Conservation (phyloP, 2,113 vertebrate species). For the Datnioides undecimradiatus region DNA sequence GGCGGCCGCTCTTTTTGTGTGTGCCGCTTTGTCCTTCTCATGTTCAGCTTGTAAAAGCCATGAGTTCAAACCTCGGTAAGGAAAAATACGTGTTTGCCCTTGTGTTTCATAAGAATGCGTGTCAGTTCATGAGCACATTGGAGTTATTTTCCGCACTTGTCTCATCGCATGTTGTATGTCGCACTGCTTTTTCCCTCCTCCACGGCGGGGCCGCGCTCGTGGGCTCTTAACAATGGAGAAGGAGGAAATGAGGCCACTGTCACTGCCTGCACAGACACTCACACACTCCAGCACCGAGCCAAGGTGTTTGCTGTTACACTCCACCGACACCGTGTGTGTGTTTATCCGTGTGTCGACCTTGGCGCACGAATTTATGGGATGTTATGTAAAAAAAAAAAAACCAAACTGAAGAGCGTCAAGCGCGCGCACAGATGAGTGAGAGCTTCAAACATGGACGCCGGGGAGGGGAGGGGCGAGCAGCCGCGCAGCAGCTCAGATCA, state of each 20-base stretch:
- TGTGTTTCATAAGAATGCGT: conserved; percentile 61
- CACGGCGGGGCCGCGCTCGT: conserved; percentile 25
- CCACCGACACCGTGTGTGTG: neutral
- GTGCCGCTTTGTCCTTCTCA: conserved; percentile 69
- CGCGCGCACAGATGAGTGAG: conserved; percentile 61
- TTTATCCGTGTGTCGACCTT: conserved; percentile 52
- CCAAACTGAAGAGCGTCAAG: conserved; percentile 53
- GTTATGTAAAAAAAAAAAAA: conserved; percentile 51
- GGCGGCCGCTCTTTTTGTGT: conserved; percentile 53
- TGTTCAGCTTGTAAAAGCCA: conserved; percentile 60
- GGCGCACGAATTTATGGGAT: conserved; percentile 42
- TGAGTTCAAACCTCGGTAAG: conserved; percentile 71
- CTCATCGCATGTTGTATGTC: conserved; percentile 72
- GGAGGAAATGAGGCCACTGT: conserved; percentile 62
- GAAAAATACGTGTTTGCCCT: conserved; percentile 53
- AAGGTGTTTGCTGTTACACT: neutral
- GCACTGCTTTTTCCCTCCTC: conserved; percentile 53
- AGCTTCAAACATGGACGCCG: conserved; percentile 65
- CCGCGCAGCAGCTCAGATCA: neutral
- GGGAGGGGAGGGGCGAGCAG: conserved; percentile 10
- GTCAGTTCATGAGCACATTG: conserved; percentile 69
- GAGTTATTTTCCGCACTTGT: conserved; percentile 19
- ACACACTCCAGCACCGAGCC: neutral
- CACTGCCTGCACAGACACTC: neutral
- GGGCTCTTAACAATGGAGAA: conserved; percentile 54